Base-by-base conservation (phyloP, 2,113 vertebrate genomes). In the Cavia aperea region DNA sequence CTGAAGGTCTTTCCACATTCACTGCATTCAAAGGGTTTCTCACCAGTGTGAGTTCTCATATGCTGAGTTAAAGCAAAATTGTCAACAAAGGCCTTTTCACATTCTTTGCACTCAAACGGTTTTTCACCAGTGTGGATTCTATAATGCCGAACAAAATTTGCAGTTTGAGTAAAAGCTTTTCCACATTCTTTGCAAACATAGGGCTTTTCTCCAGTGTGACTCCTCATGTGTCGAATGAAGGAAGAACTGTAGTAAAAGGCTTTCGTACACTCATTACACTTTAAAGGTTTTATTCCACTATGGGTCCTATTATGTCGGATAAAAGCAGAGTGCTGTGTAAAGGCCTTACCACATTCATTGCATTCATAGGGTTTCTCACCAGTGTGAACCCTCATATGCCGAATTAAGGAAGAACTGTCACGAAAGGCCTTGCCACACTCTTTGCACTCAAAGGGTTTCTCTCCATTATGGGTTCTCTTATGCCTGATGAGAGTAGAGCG, bases 131-230 rank as follows among this genome's bases (percentile, higher is more conserved):
- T 95, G 21, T 96, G 96, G 36, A 94, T 88, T 73, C 91, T 97
- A 56, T 96, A 97, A 94, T 98, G 96, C 89, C 96, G 96, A 94
- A 97, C 97, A 90, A 98, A 93, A 60, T 95, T 94, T 36, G 93
- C 95, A 43, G 88, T 89, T 7, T 96, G 96, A 43, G 89, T 75
- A 81, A 97, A 97, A 56, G 92, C 94, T 79, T 95, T 97, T 81
- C 86, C 95, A 81, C 94, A 93, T 78, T 96, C 92, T 88, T 92
- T 95, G 51, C 93, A 96, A 26, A 92, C n/a, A 43, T 89, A 97
- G 24, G 81, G 95, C 36, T 93, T 95, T n/a, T 97, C 95, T 24
- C 96, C 94, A 1, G 95, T 95, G 93, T 98, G 97, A 29, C 86
- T 91, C 49, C 94, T 90, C 94, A 94, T 93, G 86, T 94, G 92